Evolutionary conservation across 2,797 vertebrate species (phyloP), one percentile per base, ranked within the genome.

Genomic region (Macropodus opercularis): DNA sequence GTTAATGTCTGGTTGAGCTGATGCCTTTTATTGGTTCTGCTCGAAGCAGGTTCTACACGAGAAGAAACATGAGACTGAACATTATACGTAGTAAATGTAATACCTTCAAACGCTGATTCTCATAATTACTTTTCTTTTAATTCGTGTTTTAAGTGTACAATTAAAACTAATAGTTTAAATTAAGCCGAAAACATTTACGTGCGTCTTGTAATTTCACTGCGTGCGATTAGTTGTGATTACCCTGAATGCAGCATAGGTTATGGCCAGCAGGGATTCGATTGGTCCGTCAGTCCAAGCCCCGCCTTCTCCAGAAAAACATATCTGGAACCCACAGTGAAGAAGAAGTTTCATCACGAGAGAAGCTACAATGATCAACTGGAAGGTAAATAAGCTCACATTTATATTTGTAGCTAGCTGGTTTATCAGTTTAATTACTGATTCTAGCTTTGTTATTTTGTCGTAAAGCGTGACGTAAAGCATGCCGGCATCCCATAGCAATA

Each of bases 281-380:
- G 81, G 75, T 0, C 13, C 0, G 6, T 50, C 2, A 4, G 19
- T n/a, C 1, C 3, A 69, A 59, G 57, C 15, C 32, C 60, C 77
- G 32, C 78, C 80, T 41, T 1, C 36, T 18, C 3, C 0, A 1
- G 8, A n/a, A 15, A 0, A 31, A 4, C 14, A 27, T 2, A 0
- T 5, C 1, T 22, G 1, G 4, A 6, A 52, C 17, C 17, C 9
- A 4, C 15, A 1, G 11, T 6, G 4, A 22, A 1, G 1, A 32
- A n/a, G 23, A 22, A 8, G 36, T 13, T 5, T 35, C 5, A 34
- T 4, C n/a, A 1, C 5, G 0, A 36, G 35, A n/a, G 23, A n/a
- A 14, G 21, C 0, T 0, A 85, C 62, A 54, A 90, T 90, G 89
- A 84, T 90, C 35, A 90, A 90, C 42, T 90, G 81, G 83, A 90